phyloP scores from a whole-genome alignment of 2,113 vertebrate genomes.

The Albula glossodonta region DNA sequence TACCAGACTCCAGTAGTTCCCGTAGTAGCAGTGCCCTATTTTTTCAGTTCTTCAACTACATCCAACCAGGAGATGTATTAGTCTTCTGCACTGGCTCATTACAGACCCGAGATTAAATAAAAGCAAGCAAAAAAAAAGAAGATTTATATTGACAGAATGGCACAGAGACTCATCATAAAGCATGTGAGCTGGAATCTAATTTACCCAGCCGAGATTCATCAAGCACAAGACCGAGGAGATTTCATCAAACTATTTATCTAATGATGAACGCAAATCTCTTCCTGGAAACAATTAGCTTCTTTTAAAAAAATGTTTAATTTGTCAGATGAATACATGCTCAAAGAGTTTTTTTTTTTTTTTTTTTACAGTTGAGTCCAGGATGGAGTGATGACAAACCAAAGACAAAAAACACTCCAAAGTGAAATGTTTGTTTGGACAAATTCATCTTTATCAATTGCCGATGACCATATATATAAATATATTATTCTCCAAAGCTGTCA shows the following conservation, averaged over 20 bases:
- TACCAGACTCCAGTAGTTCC: no score
- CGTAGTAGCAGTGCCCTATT: no score
- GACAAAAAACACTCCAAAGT: no score
- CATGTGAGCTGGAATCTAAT: conserved; percentile 29
- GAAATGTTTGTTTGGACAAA: no score
- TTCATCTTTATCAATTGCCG: no score
- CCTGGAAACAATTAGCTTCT: background rate
- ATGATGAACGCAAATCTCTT: conserved; percentile 26
- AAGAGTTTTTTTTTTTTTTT: no score
- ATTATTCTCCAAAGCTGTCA: no score
- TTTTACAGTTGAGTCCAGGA: no score
- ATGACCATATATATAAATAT: no score
- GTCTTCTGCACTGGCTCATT: conserved; percentile 13
- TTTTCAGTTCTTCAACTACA: background rate
- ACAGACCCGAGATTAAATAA: conserved; percentile 38
- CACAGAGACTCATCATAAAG: conserved; percentile 10
- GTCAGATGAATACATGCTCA: no score
- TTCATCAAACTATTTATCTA: conserved; percentile 30
- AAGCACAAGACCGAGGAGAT: background rate
- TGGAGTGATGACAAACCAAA: no score
- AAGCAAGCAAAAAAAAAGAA: conserved; percentile 14
- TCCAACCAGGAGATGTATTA: conserved; percentile 33
- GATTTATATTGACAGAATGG: conserved; percentile 33
- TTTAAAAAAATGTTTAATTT: background rate
- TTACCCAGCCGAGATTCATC: conserved; percentile 35